Percentiles rank a stretch among this genome's conserved stretches.
Conservation (phyloP, 2,888 invertebrate species). For the Erebia ligea region DNA sequence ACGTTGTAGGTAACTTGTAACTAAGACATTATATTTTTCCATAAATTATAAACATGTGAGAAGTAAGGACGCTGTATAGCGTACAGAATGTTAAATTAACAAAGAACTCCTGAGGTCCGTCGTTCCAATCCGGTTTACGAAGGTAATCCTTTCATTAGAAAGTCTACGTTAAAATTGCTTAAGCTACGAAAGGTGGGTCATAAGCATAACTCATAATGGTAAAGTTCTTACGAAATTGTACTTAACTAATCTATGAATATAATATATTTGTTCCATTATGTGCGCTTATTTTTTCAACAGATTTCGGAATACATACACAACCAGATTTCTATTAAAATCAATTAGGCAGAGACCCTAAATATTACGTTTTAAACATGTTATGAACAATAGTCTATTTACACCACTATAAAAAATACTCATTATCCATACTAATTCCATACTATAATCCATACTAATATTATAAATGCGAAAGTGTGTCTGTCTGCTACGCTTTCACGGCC, state of each 20-base stretch:
- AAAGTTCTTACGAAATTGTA: constrained; percentile 14
- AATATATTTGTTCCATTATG: constrained; percentile 1
- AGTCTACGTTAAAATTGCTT: constrained; percentile 45
- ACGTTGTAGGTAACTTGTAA: background rate
- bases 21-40: background rate
- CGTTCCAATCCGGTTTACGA: constrained; percentile 39
- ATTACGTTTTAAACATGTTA: background rate
- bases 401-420: too few species aligned
- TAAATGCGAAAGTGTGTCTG: too few species aligned
- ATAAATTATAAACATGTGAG: background rate
- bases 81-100: constrained; percentile 24
- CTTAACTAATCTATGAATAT: background rate
- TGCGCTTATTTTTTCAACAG: background rate
- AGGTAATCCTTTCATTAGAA: constrained; percentile 52
- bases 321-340: background rate
- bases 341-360: background rate
- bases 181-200: constrained; percentile 12
- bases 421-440: too few species aligned
- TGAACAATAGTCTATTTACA: too few species aligned
- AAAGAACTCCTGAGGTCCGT: constrained; percentile 23
- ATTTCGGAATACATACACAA: background rate
- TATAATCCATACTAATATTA: too few species aligned
- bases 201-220: constrained; percentile 2
- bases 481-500: too few species aligned
- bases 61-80: background rate